Evolutionary conservation across 2,888 invertebrate genomes (phyloP).

Genomic region (Eremobia ochroleuca): DNA sequence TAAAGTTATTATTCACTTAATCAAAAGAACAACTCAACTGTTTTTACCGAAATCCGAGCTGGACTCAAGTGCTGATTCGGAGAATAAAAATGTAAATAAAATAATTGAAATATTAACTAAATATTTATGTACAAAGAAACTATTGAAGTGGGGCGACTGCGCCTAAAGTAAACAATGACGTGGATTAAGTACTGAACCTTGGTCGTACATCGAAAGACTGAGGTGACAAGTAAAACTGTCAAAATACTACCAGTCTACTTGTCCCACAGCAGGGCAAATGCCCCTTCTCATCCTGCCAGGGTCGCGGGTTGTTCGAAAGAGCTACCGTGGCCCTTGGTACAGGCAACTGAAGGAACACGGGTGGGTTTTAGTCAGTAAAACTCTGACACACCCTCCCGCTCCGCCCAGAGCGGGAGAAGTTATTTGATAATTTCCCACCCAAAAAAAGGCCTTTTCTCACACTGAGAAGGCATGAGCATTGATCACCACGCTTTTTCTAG

Average conservation of each 20-base stretch:
- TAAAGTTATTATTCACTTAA: background rate
- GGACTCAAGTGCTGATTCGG: conserved; percentile 43
- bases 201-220: background rate
- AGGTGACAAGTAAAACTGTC: background rate
- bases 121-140: conserved; percentile 61
- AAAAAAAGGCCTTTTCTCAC: background rate
- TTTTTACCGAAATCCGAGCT: conserved; percentile 12
- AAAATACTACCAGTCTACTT: background rate
- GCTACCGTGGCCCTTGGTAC: too few relatives aligned
- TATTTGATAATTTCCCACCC: too few relatives aligned
- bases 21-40: conserved; percentile 28
- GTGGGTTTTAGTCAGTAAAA: too few relatives aligned
- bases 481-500: background rate
- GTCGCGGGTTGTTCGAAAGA: too few relatives aligned
- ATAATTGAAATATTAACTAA: conserved; percentile 63
- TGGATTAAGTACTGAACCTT: conserved; percentile 19
- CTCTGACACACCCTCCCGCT: too few relatives aligned
- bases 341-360: too few relatives aligned
- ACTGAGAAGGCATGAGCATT: background rate
- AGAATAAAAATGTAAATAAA: conserved; percentile 59
- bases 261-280: background rate
- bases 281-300: too few relatives aligned
- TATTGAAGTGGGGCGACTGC: conserved; percentile 53
- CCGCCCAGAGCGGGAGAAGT: too few relatives aligned
- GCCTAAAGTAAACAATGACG: conserved; percentile 63